A percentile compares a stretch with the other conserved stretches of the same genome.
Evolutionary conservation across 2,888 invertebrate species (phyloP).

Genomic region (Pecten maximus): DNA sequence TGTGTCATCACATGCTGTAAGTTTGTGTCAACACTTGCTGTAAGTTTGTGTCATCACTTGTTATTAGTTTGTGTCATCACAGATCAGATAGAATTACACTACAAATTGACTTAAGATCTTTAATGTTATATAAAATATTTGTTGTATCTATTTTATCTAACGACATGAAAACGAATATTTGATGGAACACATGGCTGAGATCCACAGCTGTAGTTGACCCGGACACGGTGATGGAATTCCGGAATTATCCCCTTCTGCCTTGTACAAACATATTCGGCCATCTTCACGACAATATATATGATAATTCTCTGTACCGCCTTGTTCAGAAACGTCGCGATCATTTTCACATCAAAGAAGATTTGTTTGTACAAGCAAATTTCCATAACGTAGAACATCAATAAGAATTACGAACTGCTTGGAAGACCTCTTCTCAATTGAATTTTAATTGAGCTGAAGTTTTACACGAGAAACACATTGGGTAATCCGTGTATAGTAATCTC

Average conservation of each 20-base stretch:
- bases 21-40: too few relatives aligned
- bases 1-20: too few relatives aligned
- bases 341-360: conserved; percentile 47
- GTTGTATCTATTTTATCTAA: not conserved
- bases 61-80: too few relatives aligned
- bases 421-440: conserved; percentile 35
- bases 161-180: not conserved
- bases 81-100: too few relatives aligned
- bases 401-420: conserved; percentile 39
- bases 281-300: conserved; percentile 33
- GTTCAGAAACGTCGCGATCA: conserved; percentile 38
- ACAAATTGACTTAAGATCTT: too few relatives aligned
- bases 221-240: conserved; percentile 35
- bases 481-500: conserved; percentile 11
- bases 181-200: not conserved
- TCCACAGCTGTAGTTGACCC: not conserved
- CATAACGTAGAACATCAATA: conserved; percentile 39
- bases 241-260: conserved; percentile 20
- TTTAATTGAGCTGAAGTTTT: conserved; percentile 38
- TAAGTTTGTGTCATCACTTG: too few relatives aligned
- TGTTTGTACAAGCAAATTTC: conserved; percentile 47
- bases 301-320: conserved; percentile 27
- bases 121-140: too few relatives aligned
- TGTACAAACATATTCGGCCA: conserved; percentile 26
- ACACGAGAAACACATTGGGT: conserved; percentile 13